Evolutionary conservation across 2,113 vertebrate genomes (phyloP), one percentile per base, ranked within the genome.

Genomic region (Deroptyus accipitrinus): DNA sequence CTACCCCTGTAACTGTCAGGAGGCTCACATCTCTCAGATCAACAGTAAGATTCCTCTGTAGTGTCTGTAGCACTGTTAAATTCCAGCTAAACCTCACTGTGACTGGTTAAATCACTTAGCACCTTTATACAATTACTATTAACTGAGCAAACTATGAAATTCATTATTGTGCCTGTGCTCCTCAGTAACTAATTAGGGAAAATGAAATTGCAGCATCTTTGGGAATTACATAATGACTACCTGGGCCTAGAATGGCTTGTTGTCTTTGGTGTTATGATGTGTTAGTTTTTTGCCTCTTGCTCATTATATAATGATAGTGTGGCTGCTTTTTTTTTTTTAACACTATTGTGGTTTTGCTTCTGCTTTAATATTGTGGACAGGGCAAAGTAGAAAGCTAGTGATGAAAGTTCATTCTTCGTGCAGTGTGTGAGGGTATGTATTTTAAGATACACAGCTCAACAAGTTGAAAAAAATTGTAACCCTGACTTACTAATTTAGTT

Each of bases 21-120:
- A 98, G 96, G 81, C 25, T 96, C 5, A 4, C 51, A 16, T 92
- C 95, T 85, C 85, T 88, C 0, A 51, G 88, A 42, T 88, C 85
- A 59, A 97, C 96, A 41, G 98, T 98, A 93, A 97, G 97, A 7
- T 9, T 28, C 28, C 77, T 68, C 42, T 46, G 23, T 46, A 9
- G 9, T 73, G 22, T 46, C 8, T 85, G 41, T 13, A 51, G 46
- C 14, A 2, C 14, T 91, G 10, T 13, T 17, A 44, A 74, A 63
- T 67, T 61, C 27, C 17, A 63, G 4, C 15, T 69, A 24, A 67
- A 70, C 4, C 28, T 62, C 9, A 10, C 27, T 67, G 31, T 69
- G 30, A 28, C 7, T 17, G 22, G 12, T 72, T 18, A 75, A 72
- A 30, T 33, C 27, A 7, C 22, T 19, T 31, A 52, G 20, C 10